These are phyloP conservation scores for Lutraria rhynchaena DNA, from an alignment of 1,140 invertebrate genomes.

Conservation along the genomic window DNA sequence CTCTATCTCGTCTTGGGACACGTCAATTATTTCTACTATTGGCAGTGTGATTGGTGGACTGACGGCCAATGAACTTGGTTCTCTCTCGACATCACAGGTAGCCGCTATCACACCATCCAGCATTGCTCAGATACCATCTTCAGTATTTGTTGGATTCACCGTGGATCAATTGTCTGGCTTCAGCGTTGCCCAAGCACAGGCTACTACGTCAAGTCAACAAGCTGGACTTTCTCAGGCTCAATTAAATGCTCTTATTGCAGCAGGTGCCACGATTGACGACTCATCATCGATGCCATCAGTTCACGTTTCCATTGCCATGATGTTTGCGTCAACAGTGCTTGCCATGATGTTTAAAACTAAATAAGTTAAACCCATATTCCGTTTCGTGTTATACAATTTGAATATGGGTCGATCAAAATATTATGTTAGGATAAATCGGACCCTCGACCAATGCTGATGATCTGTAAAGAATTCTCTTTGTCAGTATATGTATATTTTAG, in stretches of 20 bases:
- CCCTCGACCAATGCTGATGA: too few relatives aligned
- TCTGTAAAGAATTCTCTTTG: too few relatives aligned
- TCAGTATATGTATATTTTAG: too few relatives aligned
- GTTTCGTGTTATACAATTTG: too few relatives aligned
- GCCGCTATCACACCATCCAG: conserved; percentile 8
- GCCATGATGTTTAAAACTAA: too few relatives aligned
- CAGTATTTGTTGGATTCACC: conserved; percentile 39
- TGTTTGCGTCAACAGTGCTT: too few relatives aligned
- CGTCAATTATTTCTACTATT: conserved; percentile 23
- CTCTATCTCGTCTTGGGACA: conserved; percentile 14
- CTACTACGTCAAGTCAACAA: conserved; percentile 24
- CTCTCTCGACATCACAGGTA: neutral
- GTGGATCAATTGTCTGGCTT: conserved; percentile 22
- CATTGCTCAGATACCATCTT: conserved; percentile 25
- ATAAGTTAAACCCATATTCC: too few relatives aligned
- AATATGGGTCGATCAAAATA: too few relatives aligned
- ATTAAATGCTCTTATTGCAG: conserved; percentile 15
- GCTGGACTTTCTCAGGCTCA: conserved; percentile 24
- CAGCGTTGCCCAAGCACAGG: conserved; percentile 39
- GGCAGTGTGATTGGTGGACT: conserved; percentile 36
- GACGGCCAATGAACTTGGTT: conserved; percentile 1
- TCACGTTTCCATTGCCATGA: neutral
- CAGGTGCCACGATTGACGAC: conserved; percentile 13
- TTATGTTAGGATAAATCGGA: too few relatives aligned
- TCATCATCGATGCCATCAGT: neutral